Percentiles rank a stretch among this genome's conserved stretches.
Conservation (phyloP, 1,140 invertebrate genomes). For the Drosophila nebulosa region DNA sequence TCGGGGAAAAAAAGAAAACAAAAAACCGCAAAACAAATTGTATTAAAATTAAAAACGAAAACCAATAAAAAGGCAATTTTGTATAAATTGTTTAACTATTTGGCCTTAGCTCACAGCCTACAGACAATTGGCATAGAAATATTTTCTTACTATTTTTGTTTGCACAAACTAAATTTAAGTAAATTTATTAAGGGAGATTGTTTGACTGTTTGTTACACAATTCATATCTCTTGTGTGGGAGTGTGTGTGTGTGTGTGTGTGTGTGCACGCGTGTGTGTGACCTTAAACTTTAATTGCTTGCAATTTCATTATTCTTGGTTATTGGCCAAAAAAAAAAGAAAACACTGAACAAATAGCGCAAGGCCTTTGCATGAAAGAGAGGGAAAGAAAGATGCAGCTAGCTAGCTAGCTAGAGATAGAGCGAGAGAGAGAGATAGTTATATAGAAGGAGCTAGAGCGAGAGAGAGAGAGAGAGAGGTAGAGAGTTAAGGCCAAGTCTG, state of each 20-base stretch:
- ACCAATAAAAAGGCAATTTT: background rate
- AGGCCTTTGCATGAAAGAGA: constrained; percentile 52
- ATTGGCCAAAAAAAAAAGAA: constrained; percentile 41
- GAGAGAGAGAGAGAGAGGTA: constrained; percentile 20
- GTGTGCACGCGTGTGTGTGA: constrained; percentile 23
- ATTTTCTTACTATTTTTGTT: background rate
- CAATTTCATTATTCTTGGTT: constrained; percentile 43
- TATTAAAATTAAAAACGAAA: background rate
- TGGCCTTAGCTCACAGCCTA: constrained; percentile 21
- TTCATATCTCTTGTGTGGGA: constrained; percentile 14
- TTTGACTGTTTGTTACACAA: constrained; percentile 3
- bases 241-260: constrained; percentile 24
- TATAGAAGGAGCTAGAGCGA: constrained; percentile 2
- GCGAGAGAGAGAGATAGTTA: constrained; percentile 11
- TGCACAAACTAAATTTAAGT: too few relatives aligned
- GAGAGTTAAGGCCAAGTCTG: too few relatives aligned
- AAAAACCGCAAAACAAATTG: too few relatives aligned
- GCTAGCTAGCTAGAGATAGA: background rate
- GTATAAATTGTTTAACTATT: background rate
- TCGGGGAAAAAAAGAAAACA: constrained; percentile 10
- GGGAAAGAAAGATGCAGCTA: background rate
- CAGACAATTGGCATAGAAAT: constrained; percentile 33
- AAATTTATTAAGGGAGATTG: constrained; percentile 22
- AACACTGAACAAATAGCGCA: constrained; percentile 75
- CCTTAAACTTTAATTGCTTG: constrained; percentile 53